Evolutionary conservation across 2,888 invertebrate genomes (phyloP).

Genomic region (Charanyca ferruginea): DNA sequence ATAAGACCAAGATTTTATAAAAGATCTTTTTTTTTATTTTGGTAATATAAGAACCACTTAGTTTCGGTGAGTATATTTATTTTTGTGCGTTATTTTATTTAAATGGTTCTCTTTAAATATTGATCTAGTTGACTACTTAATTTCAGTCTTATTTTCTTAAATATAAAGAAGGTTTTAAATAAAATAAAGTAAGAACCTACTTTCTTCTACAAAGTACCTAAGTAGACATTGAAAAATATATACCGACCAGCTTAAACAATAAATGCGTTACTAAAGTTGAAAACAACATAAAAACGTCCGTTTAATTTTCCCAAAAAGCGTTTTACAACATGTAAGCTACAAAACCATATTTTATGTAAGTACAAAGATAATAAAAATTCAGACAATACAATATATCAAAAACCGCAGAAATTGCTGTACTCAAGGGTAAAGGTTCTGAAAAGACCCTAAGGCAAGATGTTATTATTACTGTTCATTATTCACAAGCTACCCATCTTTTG

Average conservation of each 20-base stretch:
- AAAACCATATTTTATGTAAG: constrained; percentile 5
- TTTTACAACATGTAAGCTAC: neutral
- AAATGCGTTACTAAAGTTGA: neutral
- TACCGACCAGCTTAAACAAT: too few species aligned
- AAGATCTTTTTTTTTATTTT: constrained; percentile 33
- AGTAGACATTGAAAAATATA: too few species aligned
- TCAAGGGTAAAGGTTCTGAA: constrained; percentile 38
- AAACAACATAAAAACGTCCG: constrained; percentile 1
- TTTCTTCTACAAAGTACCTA: neutral
- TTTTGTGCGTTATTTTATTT: constrained; percentile 27
- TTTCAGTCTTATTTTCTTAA: neutral
- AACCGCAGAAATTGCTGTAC: constrained; percentile 34
- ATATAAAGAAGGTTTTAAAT: neutral
- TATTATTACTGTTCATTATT: constrained; percentile 68
- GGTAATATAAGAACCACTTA: constrained; percentile 41
- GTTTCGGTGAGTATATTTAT: constrained; percentile 28
- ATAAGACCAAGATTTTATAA: constrained; percentile 22
- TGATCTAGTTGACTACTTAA: neutral
- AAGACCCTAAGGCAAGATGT: constrained; percentile 59
- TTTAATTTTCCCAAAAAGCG: neutral
- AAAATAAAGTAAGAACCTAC: neutral
- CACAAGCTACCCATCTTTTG: constrained; percentile 62
- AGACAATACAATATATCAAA: constrained; percentile 25
- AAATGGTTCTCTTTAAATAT: constrained; percentile 11
- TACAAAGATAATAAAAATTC: constrained; percentile 27